Conservation (phyloP, 35 echinoderm and acorn worm species). For the Heliocidaris tuberculata region DNA sequence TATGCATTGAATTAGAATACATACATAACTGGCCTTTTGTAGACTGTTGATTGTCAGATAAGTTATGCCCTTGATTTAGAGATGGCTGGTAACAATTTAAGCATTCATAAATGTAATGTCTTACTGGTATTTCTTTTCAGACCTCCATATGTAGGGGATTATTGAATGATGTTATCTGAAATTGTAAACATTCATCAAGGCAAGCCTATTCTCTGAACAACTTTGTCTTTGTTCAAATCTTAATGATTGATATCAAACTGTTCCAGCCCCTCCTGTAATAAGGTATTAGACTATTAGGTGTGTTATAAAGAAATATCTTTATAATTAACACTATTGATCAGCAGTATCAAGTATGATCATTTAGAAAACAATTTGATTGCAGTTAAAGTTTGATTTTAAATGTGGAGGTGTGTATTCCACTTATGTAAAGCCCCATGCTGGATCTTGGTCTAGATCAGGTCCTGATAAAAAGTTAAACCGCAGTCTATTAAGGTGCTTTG, state of each 20-base stretch:
- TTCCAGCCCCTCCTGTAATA: too few species aligned
- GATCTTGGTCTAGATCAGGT: too few species aligned
- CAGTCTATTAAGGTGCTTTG: background rate
- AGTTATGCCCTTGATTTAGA: background rate
- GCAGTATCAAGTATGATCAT: background rate
- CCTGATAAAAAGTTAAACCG: background rate
- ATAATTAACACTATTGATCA: background rate
- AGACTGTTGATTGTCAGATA: background rate
- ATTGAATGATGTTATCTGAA: background rate
- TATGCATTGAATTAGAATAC: too few species aligned
- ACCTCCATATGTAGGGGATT: background rate
- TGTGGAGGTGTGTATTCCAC: background rate
- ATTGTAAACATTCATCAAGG: constrained; percentile 11
- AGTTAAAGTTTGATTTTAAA: background rate
- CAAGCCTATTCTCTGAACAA: background rate
- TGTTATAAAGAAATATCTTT: too few species aligned
- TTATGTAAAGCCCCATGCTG: too few species aligned
- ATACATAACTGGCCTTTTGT: too few species aligned
- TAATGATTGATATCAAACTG: too few species aligned
- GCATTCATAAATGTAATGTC: background rate
- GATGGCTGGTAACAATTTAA: background rate
- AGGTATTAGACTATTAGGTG: too few species aligned
- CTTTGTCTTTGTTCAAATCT: background rate
- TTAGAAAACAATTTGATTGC: background rate
- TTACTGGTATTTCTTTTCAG: background rate